Percentiles rank a stretch among this genome's conserved stretches.
Conservation (phyloP, 2,888 invertebrate species). For the Dromius quadrimaculatus region DNA sequence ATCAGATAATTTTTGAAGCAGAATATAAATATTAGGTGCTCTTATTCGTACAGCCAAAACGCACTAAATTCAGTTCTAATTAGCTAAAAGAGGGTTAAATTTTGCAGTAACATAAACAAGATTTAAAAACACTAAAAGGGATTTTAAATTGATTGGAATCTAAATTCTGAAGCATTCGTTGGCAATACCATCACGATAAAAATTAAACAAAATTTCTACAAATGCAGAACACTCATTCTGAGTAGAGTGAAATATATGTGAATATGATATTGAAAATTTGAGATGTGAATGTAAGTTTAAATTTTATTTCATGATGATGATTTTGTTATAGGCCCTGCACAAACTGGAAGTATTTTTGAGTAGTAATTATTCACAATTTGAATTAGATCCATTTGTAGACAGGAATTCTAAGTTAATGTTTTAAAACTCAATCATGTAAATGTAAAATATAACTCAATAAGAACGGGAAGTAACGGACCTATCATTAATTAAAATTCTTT, state of each 20-base stretch:
- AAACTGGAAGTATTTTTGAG: no score
- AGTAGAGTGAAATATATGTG: not conserved
- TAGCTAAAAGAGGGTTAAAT: not conserved
- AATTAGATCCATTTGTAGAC: no score
- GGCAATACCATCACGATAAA: constrained; percentile 1
- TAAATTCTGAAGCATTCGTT: constrained; percentile 1
- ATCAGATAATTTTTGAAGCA: constrained; percentile 32
- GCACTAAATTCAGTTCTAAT: not conserved
- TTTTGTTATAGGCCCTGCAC: no score
- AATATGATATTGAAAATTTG: not conserved
- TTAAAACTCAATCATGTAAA: no score
- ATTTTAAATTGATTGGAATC: not conserved
- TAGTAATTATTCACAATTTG: no score
- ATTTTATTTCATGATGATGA: not conserved
- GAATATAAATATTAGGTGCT: constrained; percentile 23
- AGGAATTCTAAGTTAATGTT: no score
- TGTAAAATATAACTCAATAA: no score
- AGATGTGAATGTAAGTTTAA: not conserved
- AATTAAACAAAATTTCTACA: constrained; percentile 8
- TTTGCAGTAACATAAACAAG: constrained; percentile 28
- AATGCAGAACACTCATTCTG: not conserved
- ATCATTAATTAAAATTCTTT: no score
- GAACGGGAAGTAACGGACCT: no score
- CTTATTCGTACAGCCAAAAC: constrained; percentile 24
- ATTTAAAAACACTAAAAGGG: constrained; percentile 22